phyloP scores from a whole-genome alignment of 1,140 invertebrate genomes.

The Drosophila obscura region DNA sequence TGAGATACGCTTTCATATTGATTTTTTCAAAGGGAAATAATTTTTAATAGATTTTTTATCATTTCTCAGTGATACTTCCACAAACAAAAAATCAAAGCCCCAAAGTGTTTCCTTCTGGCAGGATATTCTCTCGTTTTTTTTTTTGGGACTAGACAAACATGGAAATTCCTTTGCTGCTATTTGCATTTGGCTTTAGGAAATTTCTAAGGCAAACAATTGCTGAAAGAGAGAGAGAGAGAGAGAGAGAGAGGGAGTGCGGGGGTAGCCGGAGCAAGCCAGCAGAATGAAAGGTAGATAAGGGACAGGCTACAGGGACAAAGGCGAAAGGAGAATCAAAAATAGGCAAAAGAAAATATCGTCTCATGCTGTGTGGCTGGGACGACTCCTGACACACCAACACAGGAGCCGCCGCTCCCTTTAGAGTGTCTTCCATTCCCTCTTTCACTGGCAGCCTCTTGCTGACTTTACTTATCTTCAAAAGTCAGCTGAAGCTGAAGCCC shows the following conservation, averaged over 20 bases:
- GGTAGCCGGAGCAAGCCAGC: not conserved
- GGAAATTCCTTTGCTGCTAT: slow-evolving; percentile 29
- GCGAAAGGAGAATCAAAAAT: slow-evolving; percentile 15
- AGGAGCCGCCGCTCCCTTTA: no score
- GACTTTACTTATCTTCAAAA: slow-evolving; percentile 5
- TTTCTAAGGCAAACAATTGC: slow-evolving; percentile 32
- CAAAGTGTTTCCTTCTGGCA: not conserved
- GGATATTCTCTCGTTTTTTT: not conserved
- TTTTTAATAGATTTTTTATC: no score
- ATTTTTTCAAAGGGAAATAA: no score
- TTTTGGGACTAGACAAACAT: slow-evolving; percentile 20
- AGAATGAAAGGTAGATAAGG: no score
- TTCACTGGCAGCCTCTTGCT: not conserved
- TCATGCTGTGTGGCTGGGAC: slow-evolving; percentile 22
- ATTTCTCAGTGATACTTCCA: not conserved
- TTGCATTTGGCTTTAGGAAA: slow-evolving; percentile 55
- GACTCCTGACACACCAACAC: not conserved
- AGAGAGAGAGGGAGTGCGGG: no score
- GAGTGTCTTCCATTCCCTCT: not conserved
- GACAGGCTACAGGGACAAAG: no score
- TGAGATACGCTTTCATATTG: no score
- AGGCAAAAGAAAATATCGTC: slow-evolving; percentile 36
- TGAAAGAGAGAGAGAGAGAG: not conserved
- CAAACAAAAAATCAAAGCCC: not conserved
- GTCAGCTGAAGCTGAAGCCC: no score